Conservation (phyloP, 2,797 vertebrate species). For the Gorsachius magnificus region DNA sequence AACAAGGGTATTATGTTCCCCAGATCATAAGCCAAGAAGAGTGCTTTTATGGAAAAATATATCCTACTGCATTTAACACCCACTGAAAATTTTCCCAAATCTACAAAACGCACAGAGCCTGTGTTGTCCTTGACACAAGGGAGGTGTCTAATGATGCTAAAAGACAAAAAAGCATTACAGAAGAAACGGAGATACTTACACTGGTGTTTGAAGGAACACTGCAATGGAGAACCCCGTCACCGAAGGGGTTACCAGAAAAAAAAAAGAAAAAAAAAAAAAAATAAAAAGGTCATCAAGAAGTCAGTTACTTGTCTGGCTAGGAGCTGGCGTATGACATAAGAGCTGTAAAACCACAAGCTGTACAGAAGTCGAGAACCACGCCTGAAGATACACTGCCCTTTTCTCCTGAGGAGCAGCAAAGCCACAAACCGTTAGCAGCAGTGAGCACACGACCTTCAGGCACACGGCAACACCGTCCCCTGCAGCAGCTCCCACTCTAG, state of each 20-base stretch:
- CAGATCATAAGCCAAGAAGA: neutral
- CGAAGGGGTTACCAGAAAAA: neutral
- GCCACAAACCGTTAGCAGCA: neutral
- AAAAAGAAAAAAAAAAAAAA: neutral
- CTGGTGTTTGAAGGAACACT: neutral
- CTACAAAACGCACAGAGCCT: neutral
- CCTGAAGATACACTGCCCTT: neutral
- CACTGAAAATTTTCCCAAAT: neutral
- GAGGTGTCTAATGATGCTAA: neutral
- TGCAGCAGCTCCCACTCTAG: neutral
- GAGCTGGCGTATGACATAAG: neutral
- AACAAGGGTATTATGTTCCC: neutral
- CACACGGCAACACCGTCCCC: fast-evolving
- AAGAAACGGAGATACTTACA: neutral
- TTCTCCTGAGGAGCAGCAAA: neutral
- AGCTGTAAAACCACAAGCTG: neutral
- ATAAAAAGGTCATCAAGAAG: neutral
- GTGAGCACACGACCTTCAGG: fast-evolving
- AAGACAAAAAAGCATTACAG: neutral
- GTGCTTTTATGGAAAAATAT: neutral
- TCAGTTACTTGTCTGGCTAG: neutral
- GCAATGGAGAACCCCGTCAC: neutral
- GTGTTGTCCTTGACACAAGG: neutral
- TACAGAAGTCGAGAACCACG: neutral
- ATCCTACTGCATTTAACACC: neutral